phyloP scores from a whole-genome alignment of 1,140 invertebrate genomes.

The Sitophilus oryzae region DNA sequence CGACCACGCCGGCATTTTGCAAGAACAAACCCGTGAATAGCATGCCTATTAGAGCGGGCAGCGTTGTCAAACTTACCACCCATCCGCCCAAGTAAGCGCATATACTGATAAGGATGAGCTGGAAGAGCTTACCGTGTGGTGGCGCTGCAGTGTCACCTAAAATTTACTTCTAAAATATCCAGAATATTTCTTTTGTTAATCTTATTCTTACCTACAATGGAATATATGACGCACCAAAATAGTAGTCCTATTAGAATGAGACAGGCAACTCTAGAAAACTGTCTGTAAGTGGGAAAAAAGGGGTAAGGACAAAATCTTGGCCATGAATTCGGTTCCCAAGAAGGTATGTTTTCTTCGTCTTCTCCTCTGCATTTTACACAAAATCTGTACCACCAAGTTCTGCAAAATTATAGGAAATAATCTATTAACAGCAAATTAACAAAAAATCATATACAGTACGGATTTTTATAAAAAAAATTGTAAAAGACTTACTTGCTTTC shows the following conservation, averaged over 20 bases:
- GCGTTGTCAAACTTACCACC: conserved; percentile 63
- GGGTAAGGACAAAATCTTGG: conserved; percentile 70
- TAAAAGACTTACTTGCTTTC: conserved; percentile 31
- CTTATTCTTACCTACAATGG: conserved; percentile 30
- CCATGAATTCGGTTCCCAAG: conserved; percentile 74
- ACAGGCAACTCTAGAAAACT: conserved; percentile 65
- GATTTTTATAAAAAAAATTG: neutral
- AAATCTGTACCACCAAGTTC: conserved; percentile 68
- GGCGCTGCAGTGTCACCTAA: conserved; percentile 65
- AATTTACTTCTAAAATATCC: neutral
- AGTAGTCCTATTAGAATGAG: conserved; percentile 60
- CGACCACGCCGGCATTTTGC: conserved; percentile 65
- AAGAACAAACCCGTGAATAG: conserved; percentile 75
- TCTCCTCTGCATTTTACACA: conserved; percentile 63
- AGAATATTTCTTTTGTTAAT: neutral
- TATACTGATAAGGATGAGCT: conserved; percentile 66
- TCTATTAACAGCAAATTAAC: too few relatives aligned
- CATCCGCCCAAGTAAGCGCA: conserved; percentile 77
- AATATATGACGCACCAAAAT: conserved; percentile 68
- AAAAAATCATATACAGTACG: too few relatives aligned
- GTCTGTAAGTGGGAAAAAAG: conserved; percentile 71
- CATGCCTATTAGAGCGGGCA: conserved; percentile 85
- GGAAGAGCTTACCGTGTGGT: conserved; percentile 73
- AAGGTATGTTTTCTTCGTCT: conserved; percentile 61
- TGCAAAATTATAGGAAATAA: conserved; percentile 39